These are phyloP conservation scores for Agriotes lineatus DNA, from an alignment of 2,888 invertebrate genomes.

Conservation along the genomic window DNA sequence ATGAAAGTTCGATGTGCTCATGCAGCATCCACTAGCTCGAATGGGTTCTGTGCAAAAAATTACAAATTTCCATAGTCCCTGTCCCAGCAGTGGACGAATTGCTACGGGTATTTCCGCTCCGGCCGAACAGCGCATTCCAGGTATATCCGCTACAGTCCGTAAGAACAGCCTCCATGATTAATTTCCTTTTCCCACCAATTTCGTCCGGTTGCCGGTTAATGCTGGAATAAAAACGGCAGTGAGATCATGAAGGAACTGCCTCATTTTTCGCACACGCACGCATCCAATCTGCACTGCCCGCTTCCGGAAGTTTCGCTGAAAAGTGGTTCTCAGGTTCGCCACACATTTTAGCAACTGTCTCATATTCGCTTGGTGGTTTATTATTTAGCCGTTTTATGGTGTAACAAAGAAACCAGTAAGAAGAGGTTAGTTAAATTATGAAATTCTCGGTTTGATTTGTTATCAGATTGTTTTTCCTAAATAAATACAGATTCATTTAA, in stretches of 20 bases:
- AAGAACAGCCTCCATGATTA: constrained; percentile 11
- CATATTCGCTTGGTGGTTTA: too few relatives aligned
- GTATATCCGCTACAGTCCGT: constrained; percentile 12
- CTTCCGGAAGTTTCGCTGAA: constrained; percentile 12
- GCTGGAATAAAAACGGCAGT: background rate
- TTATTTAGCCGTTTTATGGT: too few relatives aligned
- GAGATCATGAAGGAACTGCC: background rate
- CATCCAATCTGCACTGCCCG: constrained; percentile 5
- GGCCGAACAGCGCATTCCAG: constrained; percentile 6
- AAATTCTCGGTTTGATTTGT: too few relatives aligned
- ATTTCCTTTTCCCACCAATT: constrained; percentile 21
- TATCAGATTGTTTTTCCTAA: too few relatives aligned
- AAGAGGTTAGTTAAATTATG: too few relatives aligned
- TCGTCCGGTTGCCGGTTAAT: constrained; percentile 20
- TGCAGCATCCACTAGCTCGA: too few relatives aligned
- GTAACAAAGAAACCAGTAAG: too few relatives aligned
- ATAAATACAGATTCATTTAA: too few relatives aligned
- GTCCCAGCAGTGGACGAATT: background rate
- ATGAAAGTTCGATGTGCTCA: too few relatives aligned
- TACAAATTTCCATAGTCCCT: too few relatives aligned
- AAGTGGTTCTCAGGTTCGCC: constrained; percentile 7
- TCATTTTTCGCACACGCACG: constrained; percentile 11
- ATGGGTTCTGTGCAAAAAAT: too few relatives aligned
- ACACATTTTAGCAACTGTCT: background rate
- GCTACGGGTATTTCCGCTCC: constrained; percentile 15